Percentiles rank a stretch among this genome's conserved stretches.
Evolutionary conservation across 2,797 vertebrate genomes (phyloP).

Genomic region (Notolabrus celidotus): DNA sequence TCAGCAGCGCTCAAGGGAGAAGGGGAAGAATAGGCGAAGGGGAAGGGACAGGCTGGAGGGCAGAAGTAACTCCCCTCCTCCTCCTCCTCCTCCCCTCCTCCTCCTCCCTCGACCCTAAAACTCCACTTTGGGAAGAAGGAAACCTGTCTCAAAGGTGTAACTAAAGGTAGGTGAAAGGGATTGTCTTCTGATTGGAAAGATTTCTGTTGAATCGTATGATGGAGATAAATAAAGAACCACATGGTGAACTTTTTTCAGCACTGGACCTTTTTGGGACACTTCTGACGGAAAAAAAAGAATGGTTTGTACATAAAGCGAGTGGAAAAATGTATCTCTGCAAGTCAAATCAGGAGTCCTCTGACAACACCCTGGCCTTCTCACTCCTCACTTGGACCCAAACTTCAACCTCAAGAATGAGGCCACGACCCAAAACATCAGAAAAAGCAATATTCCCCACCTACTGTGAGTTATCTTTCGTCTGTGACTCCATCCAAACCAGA

Average conservation of each 20-base stretch:
- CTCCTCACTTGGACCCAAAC: conserved; percentile 12
- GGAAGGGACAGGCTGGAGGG: conserved; percentile 73
- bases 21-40: conserved; percentile 77
- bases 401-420: conserved; percentile 44
- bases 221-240: background rate
- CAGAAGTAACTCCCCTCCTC: conserved; percentile 66
- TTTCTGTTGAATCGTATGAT: conserved; percentile 14
- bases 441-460: conserved; percentile 25
- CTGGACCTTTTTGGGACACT: conserved; percentile 25
- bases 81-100: background rate
- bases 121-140: conserved; percentile 69
- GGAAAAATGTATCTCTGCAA: conserved; percentile 16
- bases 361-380: conserved; percentile 25
- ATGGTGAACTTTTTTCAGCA: conserved; percentile 6
- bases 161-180: conserved; percentile 42
- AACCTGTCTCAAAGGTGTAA: conserved; percentile 60
- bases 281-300: no score
- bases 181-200: conserved; percentile 29
- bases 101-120: conserved; percentile 50
- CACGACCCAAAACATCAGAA: conserved; percentile 44
- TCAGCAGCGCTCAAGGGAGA: conserved; percentile 85
- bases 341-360: conserved; percentile 21
- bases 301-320: conserved; percentile 17
- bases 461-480: conserved; percentile 16
- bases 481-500: conserved; percentile 12